Percentiles rank a stretch among this genome's conserved stretches.
These are phyloP conservation scores for Dascyllus trimaculatus DNA, from an alignment of 2,113 vertebrate genomes.

Conservation along the genomic window DNA sequence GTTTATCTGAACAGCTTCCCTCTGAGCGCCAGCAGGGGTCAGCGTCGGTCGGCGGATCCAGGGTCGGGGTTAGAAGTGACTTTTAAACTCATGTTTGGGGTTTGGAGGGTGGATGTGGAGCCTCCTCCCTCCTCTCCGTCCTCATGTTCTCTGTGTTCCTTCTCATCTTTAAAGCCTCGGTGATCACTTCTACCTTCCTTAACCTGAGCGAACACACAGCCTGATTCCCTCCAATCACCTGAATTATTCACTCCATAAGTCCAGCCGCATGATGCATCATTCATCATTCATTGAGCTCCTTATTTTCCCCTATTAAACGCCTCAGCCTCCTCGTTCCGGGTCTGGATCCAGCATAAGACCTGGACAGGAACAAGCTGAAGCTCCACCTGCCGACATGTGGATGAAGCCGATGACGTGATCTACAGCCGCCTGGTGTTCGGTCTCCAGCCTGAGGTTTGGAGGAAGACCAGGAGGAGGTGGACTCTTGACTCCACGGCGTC, in stretches of 20 bases:
- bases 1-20: no score
- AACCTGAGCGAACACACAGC: constrained; percentile 4
- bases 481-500: not conserved
- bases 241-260: constrained; percentile 71
- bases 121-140: not conserved
- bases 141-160: no score
- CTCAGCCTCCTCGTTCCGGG: not conserved
- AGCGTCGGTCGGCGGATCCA: no score
- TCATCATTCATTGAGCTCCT: constrained; percentile 39
- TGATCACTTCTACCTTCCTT: constrained; percentile 18
- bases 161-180: not conserved
- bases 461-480: not conserved
- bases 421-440: constrained; percentile 30
- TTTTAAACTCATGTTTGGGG: no score
- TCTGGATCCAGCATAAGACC: constrained; percentile 10
- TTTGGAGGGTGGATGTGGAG: no score
- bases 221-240: constrained; percentile 27
- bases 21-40: no score
- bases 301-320: no score
- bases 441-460: constrained; percentile 30
- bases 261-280: constrained; percentile 59
- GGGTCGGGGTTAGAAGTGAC: no score
- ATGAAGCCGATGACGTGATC: constrained; percentile 50
- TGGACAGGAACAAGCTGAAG: not conserved
- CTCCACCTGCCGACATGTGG: constrained; percentile 46